Conservation (phyloP, 2,888 invertebrate genomes). For the Itoplectis maculator region DNA sequence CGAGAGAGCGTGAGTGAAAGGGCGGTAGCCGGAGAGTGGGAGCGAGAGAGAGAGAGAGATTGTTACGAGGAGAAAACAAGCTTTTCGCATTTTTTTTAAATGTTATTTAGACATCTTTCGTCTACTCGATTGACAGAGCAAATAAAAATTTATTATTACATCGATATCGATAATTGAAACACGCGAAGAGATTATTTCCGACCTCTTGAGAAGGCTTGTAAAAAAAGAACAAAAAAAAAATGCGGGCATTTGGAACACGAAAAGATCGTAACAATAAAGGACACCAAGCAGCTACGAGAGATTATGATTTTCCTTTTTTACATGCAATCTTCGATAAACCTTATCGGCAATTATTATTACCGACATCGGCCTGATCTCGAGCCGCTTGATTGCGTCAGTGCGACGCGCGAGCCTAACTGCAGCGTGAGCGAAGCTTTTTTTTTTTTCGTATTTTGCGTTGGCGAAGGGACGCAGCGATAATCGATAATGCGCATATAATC, state of each 20-base stretch:
- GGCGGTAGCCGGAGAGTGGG: too few species aligned
- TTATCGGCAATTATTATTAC: slow-evolving; percentile 14
- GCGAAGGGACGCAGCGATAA: background rate
- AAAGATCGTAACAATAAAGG: slow-evolving; percentile 73
- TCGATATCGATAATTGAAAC: slow-evolving; percentile 63
- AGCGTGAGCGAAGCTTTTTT: background rate
- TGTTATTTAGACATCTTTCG: slow-evolving; percentile 31
- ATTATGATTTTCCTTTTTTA: slow-evolving; percentile 31
- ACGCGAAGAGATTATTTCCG: slow-evolving; percentile 61
- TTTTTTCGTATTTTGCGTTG: background rate
- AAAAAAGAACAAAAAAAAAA: slow-evolving; percentile 68
- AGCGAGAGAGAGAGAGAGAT: slow-evolving; percentile 19
- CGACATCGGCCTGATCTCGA: background rate
- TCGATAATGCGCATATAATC: background rate
- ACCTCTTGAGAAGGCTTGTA: slow-evolving; percentile 53
- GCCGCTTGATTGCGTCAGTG: background rate
- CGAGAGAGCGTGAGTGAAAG: slow-evolving; percentile 2
- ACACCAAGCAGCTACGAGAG: slow-evolving; percentile 64
- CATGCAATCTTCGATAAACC: slow-evolving; percentile 56
- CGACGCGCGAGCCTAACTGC: background rate
- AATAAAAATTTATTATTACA: slow-evolving; percentile 59
- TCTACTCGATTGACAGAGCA: slow-evolving; percentile 20
- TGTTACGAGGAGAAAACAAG: slow-evolving; percentile 39
- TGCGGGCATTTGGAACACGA: slow-evolving; percentile 78
- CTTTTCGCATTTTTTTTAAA: slow-evolving; percentile 53